These are phyloP conservation scores for Tangachromis dhanisi DNA, from an alignment of 2,113 vertebrate genomes.

Conservation along the genomic window DNA sequence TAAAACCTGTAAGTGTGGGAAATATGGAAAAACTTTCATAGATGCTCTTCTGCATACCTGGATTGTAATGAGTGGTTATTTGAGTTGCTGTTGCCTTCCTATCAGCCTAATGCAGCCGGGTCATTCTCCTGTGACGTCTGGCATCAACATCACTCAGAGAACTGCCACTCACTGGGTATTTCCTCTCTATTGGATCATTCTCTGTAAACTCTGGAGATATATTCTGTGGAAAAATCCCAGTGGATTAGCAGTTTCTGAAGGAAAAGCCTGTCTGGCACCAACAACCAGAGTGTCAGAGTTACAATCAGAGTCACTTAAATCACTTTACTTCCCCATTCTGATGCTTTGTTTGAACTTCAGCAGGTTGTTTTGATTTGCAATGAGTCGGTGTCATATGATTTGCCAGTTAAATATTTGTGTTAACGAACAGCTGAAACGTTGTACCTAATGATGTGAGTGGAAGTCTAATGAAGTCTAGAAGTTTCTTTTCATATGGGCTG, in stretches of 20 bases:
- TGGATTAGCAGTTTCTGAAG: not conserved
- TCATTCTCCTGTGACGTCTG: not conserved
- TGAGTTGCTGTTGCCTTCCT: not conserved
- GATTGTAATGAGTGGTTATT: not conserved
- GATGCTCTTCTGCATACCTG: not conserved
- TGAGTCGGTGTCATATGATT: not conserved
- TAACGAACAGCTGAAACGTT: not conserved
- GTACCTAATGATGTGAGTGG: not conserved
- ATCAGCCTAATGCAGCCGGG: not conserved
- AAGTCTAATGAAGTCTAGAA: not conserved
- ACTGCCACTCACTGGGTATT: not conserved
- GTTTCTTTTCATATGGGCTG: not conserved
- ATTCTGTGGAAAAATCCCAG: not conserved
- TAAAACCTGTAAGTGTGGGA: not conserved
- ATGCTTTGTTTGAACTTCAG: not conserved
- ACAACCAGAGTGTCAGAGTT: not conserved
- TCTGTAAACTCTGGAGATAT: not conserved
- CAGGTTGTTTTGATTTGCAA: not conserved
- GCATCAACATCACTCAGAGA: not conserved
- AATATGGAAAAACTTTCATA: not conserved
- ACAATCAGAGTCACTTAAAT: accelerated
- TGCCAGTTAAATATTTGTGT: not conserved
- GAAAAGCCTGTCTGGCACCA: not conserved
- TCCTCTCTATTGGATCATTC: not conserved
- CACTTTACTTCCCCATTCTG: not conserved